Conservation (phyloP, 2,113 vertebrate genomes). For the Patagioenas fasciata region DNA sequence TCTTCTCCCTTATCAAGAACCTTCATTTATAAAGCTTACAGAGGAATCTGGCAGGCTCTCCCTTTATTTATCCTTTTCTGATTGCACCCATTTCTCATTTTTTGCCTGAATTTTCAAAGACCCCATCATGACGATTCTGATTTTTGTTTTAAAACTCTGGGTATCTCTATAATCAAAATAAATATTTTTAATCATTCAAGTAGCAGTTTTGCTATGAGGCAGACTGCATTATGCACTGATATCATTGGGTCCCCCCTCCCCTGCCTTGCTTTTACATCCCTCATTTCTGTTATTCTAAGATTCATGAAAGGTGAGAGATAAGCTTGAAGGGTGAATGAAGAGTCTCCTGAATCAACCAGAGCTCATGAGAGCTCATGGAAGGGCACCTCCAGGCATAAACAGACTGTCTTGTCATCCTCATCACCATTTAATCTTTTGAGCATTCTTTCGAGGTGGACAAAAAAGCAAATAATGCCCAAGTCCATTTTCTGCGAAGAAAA, state of each 20-base stretch:
- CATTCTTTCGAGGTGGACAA: neutral
- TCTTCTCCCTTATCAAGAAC: neutral
- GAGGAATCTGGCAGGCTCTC: neutral
- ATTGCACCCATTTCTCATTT: neutral
- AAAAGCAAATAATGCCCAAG: neutral
- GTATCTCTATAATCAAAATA: neutral
- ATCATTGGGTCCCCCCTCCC: neutral
- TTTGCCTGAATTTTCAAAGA: neutral
- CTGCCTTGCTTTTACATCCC: neutral
- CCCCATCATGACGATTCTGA: neutral
- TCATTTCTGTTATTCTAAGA: neutral
- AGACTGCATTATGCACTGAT: neutral
- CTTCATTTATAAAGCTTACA: neutral
- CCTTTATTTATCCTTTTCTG: neutral
- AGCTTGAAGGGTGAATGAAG: neutral
- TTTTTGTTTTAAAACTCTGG: constrained; percentile 26
- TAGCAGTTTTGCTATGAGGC: neutral
- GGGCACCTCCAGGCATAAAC: neutral
- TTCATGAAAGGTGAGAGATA: neutral
- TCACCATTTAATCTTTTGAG: neutral
- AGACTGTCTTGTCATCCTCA: neutral
- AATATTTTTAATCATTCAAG: neutral
- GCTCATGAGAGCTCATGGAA: neutral
- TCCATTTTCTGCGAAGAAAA: neutral
- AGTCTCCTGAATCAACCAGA: neutral